Percentiles rank a stretch among this genome's conserved stretches.
Conservation (phyloP, 2,888 invertebrate genomes). For the Euzetes globulus region DNA sequence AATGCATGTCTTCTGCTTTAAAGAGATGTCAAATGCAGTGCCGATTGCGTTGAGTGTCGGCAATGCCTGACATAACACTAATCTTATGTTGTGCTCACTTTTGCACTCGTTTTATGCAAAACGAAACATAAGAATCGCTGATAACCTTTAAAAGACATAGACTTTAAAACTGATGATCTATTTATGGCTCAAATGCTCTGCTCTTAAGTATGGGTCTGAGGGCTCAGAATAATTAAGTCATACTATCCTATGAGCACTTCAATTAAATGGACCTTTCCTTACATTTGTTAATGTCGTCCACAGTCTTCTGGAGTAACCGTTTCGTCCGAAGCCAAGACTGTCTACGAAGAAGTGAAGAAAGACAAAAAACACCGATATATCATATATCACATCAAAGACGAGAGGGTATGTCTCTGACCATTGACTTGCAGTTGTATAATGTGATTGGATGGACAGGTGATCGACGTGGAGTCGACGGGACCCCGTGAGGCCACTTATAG, state of each 20-base stretch:
- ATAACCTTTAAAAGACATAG: constrained; percentile 24
- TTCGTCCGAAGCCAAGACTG: constrained; percentile 86
- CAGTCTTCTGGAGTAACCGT: constrained; percentile 86
- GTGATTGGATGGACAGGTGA: constrained; percentile 50
- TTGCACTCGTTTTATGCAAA: background rate
- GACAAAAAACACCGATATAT: constrained; percentile 95
- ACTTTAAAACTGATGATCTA: background rate
- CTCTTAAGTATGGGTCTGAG: background rate
- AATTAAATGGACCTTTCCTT: background rate
- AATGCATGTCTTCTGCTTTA: background rate
- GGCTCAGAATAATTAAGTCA: background rate
- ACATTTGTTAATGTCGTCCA: background rate
- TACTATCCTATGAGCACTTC: too few species aligned
- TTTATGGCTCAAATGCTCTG: constrained; percentile 3
- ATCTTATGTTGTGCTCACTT: background rate
- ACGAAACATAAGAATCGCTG: background rate
- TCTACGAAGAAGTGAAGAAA: constrained; percentile 94
- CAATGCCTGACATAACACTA: background rate
- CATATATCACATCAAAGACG: constrained; percentile 90
- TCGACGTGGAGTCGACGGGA: constrained; percentile 83
- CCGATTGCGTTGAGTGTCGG: too few species aligned
- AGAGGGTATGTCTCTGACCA: constrained; percentile 58
- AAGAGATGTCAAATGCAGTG: background rate
- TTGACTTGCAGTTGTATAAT: background rate
- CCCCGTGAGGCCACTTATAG: constrained; percentile 85